Evolutionary conservation across 2,113 vertebrate genomes (phyloP).

Genomic region (Lasiurus borealis): DNA sequence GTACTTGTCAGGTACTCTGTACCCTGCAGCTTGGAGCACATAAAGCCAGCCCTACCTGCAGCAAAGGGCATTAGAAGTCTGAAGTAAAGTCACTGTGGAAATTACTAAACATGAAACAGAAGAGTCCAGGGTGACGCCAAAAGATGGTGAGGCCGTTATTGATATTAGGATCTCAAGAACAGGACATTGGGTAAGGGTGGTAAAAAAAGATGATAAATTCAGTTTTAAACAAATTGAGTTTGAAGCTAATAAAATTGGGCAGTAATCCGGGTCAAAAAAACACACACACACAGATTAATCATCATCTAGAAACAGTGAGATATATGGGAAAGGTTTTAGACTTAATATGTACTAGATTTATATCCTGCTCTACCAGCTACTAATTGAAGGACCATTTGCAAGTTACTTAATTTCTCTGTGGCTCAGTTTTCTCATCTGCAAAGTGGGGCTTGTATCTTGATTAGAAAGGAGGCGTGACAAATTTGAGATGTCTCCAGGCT

Average conservation of each 20-base stretch:
- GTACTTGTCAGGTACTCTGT: neutral
- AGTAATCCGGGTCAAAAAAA: neutral
- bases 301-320: neutral
- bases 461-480: neutral
- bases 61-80: neutral
- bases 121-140: neutral
- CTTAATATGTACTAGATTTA: neutral
- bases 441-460: neutral
- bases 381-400: neutral
- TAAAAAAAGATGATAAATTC: neutral
- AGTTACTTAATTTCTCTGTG: conserved; percentile 12
- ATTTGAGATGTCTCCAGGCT: neutral
- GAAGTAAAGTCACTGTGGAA: neutral
- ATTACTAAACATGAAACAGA: neutral
- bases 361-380: neutral
- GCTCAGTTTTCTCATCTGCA: neutral
- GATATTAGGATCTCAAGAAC: neutral
- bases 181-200: neutral
- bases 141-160: neutral
- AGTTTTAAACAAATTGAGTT: neutral
- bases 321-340: neutral
- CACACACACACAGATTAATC: neutral
- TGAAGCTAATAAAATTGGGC: neutral
- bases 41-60: neutral
- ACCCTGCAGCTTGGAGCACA: neutral